These are phyloP conservation scores for Plectrocnemia conspersa DNA, from an alignment of 1,140 invertebrate species.

Conservation along the genomic window DNA sequence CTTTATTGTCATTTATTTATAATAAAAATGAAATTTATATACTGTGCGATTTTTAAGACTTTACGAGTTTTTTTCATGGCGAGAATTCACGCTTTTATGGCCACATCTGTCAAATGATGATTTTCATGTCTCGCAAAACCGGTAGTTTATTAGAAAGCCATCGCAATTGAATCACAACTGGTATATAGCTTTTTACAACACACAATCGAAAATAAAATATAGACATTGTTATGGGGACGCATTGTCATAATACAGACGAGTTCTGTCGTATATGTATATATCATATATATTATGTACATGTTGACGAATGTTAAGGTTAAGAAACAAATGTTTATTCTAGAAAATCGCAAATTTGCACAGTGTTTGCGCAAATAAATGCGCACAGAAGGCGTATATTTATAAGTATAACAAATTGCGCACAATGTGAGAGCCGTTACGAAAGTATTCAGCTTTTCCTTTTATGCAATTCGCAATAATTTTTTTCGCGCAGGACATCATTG, in stretches of 20 bases:
- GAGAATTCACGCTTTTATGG: too few relatives aligned
- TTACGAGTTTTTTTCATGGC: too few relatives aligned
- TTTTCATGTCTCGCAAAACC: slow-evolving; percentile 6
- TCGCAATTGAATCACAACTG: not conserved
- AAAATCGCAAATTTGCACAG: too few relatives aligned
- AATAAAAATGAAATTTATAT: too few relatives aligned
- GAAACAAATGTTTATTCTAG: too few relatives aligned
- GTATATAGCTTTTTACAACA: not conserved
- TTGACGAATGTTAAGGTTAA: too few relatives aligned
- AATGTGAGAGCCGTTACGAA: slow-evolving; percentile 18
- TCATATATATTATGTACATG: not conserved
- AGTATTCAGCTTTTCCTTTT: slow-evolving; percentile 15
- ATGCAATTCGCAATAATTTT: slow-evolving; percentile 17
- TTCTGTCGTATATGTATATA: not conserved
- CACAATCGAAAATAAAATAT: not conserved
- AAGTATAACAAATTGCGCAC: slow-evolving; percentile 2
- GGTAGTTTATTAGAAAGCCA: slow-evolving; percentile 18
- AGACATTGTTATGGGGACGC: not conserved
- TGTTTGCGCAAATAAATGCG: too few relatives aligned
- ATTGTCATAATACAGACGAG: not conserved
- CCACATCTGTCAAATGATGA: too few relatives aligned
- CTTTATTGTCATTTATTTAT: too few relatives aligned
- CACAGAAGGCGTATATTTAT: too few relatives aligned
- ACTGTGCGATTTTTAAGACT: too few relatives aligned
- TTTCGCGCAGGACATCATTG: slow-evolving; percentile 21